Conservation (phyloP, 1,140 invertebrate species). For the Acromyrmex heyeri region DNA sequence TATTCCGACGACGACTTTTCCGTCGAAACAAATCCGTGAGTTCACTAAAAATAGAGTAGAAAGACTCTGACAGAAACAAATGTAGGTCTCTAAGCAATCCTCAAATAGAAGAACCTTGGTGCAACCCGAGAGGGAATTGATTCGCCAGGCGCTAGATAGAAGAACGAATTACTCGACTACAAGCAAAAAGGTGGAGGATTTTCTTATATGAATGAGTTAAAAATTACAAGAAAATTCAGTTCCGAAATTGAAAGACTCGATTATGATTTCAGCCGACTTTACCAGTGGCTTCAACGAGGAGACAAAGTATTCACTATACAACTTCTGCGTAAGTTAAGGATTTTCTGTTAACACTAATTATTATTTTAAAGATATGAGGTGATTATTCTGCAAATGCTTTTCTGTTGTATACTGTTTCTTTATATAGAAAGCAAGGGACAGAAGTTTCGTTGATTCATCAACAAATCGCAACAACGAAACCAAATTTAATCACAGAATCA, state of each 20-base stretch:
- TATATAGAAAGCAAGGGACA: not conserved
- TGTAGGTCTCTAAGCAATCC: slow-evolving; percentile 1
- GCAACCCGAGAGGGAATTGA: not conserved
- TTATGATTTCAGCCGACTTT: slow-evolving; percentile 10
- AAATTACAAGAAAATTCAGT: not conserved
- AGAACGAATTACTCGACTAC: not conserved
- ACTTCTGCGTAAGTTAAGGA: slow-evolving; percentile 7
- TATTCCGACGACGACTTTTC: not conserved
- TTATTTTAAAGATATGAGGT: not conserved
- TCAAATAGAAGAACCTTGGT: not conserved
- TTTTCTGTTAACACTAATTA: not conserved
- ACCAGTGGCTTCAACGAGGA: not conserved
- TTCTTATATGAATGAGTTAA: not conserved
- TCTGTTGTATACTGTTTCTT: not conserved
- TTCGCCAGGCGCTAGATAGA: not conserved
- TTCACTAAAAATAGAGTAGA: not conserved
- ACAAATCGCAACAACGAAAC: not conserved
- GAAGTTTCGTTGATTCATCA: not conserved
- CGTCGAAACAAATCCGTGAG: not conserved
- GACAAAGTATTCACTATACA: not conserved
- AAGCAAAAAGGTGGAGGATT: slow-evolving; percentile 9
- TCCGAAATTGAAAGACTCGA: not conserved
- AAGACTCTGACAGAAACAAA: slow-evolving; percentile 22
- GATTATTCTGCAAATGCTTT: not conserved
- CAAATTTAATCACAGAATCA: not conserved